Conservation (phyloP, 2,888 invertebrate species). For the Zaprionus bogoriensis region DNA sequence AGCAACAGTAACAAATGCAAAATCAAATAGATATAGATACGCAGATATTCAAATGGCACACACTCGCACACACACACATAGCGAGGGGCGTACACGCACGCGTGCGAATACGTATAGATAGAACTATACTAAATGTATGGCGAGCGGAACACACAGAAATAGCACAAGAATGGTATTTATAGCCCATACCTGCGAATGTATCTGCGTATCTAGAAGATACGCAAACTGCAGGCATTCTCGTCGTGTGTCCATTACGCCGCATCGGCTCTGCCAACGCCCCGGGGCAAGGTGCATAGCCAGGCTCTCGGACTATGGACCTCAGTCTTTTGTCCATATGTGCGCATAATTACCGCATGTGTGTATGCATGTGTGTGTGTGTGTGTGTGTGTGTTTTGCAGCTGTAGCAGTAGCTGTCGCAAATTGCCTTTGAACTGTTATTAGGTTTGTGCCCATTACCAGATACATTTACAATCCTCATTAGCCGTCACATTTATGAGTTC, state of each 20-base stretch:
- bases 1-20: conserved; percentile 53
- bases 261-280: conserved; percentile 18
- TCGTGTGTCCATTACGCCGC: conserved; percentile 16
- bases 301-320: no score
- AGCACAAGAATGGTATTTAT: conserved; percentile 46
- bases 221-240: neutral
- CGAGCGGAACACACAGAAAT: conserved; percentile 50
- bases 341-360: conserved; percentile 6
- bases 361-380: neutral
- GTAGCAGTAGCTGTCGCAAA: conserved; percentile 32
- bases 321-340: conserved; percentile 3
- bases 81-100: neutral
- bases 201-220: conserved; percentile 18
- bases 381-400: conserved; percentile 11
- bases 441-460: conserved; percentile 41
- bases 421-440: conserved; percentile 63
- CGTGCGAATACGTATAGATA: conserved; percentile 19
- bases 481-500: conserved; percentile 22
- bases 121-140: neutral
- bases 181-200: conserved; percentile 8
- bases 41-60: conserved; percentile 24
- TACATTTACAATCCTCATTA: conserved; percentile 45
- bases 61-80: neutral
- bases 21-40: conserved; percentile 54
- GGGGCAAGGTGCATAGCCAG: conserved; percentile 8